These are phyloP conservation scores for Nanorana parkeri DNA, from an alignment of 2,113 vertebrate species.

Conservation along the genomic window DNA sequence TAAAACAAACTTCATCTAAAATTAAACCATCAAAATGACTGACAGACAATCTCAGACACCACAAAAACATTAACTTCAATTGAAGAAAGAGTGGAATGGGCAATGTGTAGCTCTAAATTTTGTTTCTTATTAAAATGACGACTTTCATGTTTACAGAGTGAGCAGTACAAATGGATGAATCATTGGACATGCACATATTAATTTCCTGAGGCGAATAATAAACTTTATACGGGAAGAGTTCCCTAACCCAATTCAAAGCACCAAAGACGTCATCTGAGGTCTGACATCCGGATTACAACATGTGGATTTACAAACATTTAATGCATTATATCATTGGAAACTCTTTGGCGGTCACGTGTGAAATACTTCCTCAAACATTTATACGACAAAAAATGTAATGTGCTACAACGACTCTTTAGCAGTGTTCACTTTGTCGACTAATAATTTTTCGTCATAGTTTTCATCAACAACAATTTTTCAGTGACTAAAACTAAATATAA, in stretches of 20 bases:
- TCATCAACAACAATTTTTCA: no score
- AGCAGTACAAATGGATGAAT: conserved; percentile 28
- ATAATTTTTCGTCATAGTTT: no score
- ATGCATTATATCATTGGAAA: no score
- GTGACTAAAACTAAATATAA: no score
- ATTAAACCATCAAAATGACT: no score
- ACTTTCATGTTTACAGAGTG: background rate
- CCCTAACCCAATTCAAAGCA: background rate
- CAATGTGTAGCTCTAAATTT: conserved; percentile 22
- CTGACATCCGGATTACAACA: background rate
- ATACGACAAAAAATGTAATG: no score
- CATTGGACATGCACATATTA: conserved; percentile 15
- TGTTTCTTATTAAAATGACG: conserved; percentile 2
- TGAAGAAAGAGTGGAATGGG: background rate
- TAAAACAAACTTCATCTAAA: no score
- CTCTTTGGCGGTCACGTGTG: no score
- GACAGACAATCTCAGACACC: no score
- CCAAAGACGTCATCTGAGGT: conserved; percentile 13
- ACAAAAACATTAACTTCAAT: background rate
- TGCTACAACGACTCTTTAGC: no score
- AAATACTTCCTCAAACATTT: no score
- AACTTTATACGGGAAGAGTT: background rate
- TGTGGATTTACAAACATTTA: background rate
- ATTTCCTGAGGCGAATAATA: conserved; percentile 34
- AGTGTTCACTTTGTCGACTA: no score